phyloP scores from a whole-genome alignment of 2,797 vertebrate species.

The Sciurus vulgaris region DNA sequence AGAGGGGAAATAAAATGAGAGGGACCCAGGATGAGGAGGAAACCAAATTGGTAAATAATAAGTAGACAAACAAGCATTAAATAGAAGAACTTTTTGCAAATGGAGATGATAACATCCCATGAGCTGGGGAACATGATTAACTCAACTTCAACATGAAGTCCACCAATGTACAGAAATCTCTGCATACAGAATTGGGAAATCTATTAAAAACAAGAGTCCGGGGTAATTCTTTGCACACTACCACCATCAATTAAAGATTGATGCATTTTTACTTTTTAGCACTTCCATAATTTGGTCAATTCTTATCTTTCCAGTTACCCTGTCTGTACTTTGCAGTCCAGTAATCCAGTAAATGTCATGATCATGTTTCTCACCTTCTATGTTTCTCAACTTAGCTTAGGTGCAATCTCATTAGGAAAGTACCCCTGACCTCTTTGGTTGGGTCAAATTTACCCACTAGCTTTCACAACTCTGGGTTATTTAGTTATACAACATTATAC shows the following conservation, averaged over 20 bases:
- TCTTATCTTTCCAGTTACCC: neutral
- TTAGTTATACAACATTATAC: neutral
- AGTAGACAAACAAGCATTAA: neutral
- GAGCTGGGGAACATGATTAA: neutral
- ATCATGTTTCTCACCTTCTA: neutral
- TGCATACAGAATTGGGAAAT: neutral
- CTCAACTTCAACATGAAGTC: neutral
- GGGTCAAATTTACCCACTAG: neutral
- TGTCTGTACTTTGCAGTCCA: neutral
- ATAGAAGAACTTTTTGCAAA: neutral
- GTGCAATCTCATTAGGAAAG: neutral
- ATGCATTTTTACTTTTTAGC: neutral
- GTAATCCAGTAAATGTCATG: conserved; percentile 20
- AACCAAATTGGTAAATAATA: neutral
- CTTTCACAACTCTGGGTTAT: neutral
- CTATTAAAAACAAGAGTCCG: neutral
- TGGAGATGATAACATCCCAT: neutral
- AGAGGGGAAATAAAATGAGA: neutral
- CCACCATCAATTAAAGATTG: neutral
- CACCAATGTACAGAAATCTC: neutral
- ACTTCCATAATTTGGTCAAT: neutral
- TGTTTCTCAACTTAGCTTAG: conserved; percentile 19
- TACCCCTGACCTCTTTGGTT: conserved; percentile 22
- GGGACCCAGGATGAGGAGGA: neutral
- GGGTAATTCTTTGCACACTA: neutral